Evolutionary conservation across 1,140 invertebrate genomes (phyloP).

Genomic region (Brachionus asplanchnoidis): DNA sequence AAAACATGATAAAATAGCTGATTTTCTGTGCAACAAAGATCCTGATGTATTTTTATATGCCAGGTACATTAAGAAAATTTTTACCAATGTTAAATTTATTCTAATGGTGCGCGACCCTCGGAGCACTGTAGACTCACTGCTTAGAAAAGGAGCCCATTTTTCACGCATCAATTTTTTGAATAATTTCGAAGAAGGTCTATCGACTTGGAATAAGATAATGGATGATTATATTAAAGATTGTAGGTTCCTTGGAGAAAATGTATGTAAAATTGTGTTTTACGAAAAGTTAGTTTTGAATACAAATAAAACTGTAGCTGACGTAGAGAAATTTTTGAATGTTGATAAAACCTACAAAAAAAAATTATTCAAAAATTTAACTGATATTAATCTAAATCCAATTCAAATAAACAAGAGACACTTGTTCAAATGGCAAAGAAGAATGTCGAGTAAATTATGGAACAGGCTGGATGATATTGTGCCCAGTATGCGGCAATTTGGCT

Average conservation of each 20-base stretch:
- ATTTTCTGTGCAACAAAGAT: constrained; percentile 91
- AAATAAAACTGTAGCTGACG: constrained; percentile 76
- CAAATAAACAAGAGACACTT: neutral
- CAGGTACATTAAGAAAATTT: constrained; percentile 64
- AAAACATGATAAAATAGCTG: constrained; percentile 80
- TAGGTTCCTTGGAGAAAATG: constrained; percentile 65
- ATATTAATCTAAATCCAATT: neutral
- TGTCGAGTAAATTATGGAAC: neutral
- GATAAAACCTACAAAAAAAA: constrained; percentile 48
- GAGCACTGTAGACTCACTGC: constrained; percentile 93
- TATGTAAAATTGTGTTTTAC: constrained; percentile 86
- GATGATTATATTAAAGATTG: constrained; percentile 90
- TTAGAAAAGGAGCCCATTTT: constrained; percentile 89
- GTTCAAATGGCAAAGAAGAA: constrained; percentile 14
- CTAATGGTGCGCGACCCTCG: constrained; percentile 96
- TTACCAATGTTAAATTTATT: constrained; percentile 80
- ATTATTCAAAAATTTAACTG: neutral
- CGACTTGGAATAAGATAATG: constrained; percentile 92
- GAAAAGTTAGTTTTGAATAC: constrained; percentile 94
- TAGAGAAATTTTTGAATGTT: constrained; percentile 82
- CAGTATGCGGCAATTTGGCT: neutral
- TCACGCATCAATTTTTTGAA: constrained; percentile 89
- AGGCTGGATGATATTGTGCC: neutral
- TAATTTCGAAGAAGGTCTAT: constrained; percentile 79
- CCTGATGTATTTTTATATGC: constrained; percentile 92